Conservation (phyloP, 2,888 invertebrate species). For the Habroteleia sp. region DNA sequence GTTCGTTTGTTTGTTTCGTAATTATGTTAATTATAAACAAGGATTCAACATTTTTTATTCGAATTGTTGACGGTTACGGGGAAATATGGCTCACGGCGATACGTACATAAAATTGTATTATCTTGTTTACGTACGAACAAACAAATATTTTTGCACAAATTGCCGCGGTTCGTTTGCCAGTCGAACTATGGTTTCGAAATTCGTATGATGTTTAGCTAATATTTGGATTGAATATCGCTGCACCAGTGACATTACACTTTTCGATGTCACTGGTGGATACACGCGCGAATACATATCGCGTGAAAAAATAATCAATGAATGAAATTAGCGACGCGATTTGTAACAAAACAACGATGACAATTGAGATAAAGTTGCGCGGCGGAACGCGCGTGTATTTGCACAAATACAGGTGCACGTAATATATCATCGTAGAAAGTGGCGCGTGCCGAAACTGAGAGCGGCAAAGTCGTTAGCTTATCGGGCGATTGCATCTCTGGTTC, state of each 20-base stretch:
- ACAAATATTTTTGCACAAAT: too few relatives aligned
- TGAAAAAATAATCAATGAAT: slow-evolving; percentile 4
- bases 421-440: slow-evolving; percentile 67
- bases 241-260: too few relatives aligned
- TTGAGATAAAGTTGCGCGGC: slow-evolving; percentile 17
- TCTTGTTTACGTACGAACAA: too few relatives aligned
- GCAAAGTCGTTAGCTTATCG: slow-evolving; percentile 53
- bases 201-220: too few relatives aligned
- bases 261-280: too few relatives aligned
- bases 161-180: too few relatives aligned
- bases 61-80: too few relatives aligned
- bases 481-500: slow-evolving; percentile 51
- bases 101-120: too few relatives aligned
- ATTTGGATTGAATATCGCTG: too few relatives aligned
- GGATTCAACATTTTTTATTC: background rate
- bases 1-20: background rate
- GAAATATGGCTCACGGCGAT: too few relatives aligned
- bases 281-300: too few relatives aligned
- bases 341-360: slow-evolving; percentile 26
- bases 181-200: too few relatives aligned
- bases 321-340: slow-evolving; percentile 27
- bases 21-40: background rate
- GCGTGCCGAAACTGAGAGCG: slow-evolving; percentile 76
- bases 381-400: slow-evolving; percentile 33
- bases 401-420: slow-evolving; percentile 49